Percentiles rank a stretch among this genome's conserved stretches.
These are phyloP conservation scores for Xenopus laevis DNA, from an alignment of 2,113 vertebrate species.

Conservation along the genomic window DNA sequence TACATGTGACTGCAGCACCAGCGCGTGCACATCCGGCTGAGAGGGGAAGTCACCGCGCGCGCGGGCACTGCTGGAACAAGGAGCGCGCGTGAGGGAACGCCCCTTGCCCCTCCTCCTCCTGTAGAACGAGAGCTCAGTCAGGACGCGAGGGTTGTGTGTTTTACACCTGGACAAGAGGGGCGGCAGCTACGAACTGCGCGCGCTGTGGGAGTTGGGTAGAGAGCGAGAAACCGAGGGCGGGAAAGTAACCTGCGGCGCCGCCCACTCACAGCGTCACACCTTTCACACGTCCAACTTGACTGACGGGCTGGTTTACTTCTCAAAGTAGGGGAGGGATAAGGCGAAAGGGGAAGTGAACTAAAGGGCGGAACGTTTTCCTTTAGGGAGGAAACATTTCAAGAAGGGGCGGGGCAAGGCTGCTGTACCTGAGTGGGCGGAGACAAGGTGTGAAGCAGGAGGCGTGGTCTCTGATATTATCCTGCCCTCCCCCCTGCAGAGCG, in stretches of 20 bases:
- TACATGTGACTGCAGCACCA: too few relatives aligned
- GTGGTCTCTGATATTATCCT: not conserved
- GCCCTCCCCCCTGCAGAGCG: not conserved
- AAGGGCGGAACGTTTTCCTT: not conserved
- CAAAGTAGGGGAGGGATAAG: not conserved
- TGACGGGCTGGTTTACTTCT: not conserved
- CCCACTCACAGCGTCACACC: constrained; percentile 2
- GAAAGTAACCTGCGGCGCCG: constrained; percentile 9
- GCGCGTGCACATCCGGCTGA: too few relatives aligned
- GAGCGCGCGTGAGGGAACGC: not conserved
- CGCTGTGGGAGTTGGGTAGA: constrained; percentile 4
- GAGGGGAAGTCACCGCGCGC: not conserved
- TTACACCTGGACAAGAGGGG: constrained; percentile 25
- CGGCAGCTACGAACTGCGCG: constrained; percentile 13
- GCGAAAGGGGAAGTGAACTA: not conserved
- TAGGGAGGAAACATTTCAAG: not conserved
- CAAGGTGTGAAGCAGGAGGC: too few relatives aligned
- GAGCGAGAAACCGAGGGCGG: constrained; percentile 9
- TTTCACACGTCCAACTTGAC: not conserved
- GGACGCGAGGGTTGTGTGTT: not conserved
- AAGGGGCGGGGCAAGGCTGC: not conserved
- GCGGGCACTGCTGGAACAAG: not conserved
- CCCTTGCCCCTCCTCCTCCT: not conserved
- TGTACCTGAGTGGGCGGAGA: too few relatives aligned
- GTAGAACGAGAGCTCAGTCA: not conserved